Evolutionary conservation across 2,888 invertebrate species (phyloP), one percentile per base, ranked within the genome.

Genomic region (Graphium colonna): DNA sequence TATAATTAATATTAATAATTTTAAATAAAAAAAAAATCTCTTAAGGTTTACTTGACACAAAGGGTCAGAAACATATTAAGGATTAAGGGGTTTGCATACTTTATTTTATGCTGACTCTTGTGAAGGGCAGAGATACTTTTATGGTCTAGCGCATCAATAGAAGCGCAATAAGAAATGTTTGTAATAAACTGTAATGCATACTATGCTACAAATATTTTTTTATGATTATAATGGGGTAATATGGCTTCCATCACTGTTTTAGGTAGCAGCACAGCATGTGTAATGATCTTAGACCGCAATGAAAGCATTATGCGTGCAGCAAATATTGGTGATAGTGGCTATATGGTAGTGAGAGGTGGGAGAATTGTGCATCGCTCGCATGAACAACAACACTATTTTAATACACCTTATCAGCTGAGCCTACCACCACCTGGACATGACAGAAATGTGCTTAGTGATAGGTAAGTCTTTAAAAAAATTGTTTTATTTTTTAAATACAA

Each of bases 251-350:
- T 43, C 51, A 56, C 63, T 55, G 59, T 74, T 82, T 21, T 82
- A 96, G 98, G 98, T 68, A 98, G 98, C 88, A 98, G 98, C 80
- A 99, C 99, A 62, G 99, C 98, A 1, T 99, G 99, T 84, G 96
- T 99, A 54, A 95, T 99, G 75, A 94, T 98, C 63, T 91, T 99
- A 59, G 97, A 98, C 82, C 94, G 96, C 65, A 95, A 95, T 69
- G 97, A 96, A 68, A 94, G 94, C 75, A 95, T 95, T 63, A 93
- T 99, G 75, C 97, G 98, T 71, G 96, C 98, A 10, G 98, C 98
- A 48, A 99, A 99, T 88, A 96, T 99, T 65, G 99, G 99, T n/a
- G 99, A 99, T 89, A 98, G 98, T 75, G 99, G 99, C 10, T 98
- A 97, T 84, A 95, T 98, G 90, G 95, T 99, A 49, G 95, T 97